phyloP scores from a whole-genome alignment of 1,140 invertebrate species.

The Brachionus sp. region DNA sequence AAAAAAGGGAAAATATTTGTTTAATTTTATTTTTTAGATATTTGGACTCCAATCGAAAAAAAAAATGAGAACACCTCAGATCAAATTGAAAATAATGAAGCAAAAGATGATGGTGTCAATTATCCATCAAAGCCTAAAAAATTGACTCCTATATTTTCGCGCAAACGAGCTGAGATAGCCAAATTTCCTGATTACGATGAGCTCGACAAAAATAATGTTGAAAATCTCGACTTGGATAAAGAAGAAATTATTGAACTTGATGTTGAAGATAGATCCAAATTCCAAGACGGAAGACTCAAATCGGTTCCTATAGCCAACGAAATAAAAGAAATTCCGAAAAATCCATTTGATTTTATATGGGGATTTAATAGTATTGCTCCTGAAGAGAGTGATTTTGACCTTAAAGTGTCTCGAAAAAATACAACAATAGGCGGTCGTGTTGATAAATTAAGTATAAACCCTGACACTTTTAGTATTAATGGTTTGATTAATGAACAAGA shows the following conservation, averaged over 20 bases:
- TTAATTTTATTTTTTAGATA: neutral
- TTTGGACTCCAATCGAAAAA: neutral
- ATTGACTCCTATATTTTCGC: conserved; percentile 18
- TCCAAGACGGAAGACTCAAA: neutral
- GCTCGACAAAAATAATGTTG: neutral
- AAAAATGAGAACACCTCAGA: neutral
- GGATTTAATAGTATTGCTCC: neutral
- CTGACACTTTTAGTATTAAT: conserved; percentile 21
- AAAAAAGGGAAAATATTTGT: neutral
- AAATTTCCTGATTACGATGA: conserved; percentile 31
- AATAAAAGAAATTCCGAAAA: conserved; percentile 12
- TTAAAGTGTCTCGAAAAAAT: neutral
- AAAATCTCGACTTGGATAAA: neutral
- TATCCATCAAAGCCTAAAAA: conserved; percentile 6
- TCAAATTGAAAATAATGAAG: neutral
- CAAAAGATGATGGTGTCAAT: neutral
- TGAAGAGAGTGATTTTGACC: neutral
- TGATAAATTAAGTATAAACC: neutral
- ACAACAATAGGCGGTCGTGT: conserved; percentile 10
- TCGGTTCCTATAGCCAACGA: neutral
- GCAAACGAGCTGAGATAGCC: neutral
- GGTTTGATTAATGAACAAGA: neutral
- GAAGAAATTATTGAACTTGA: neutral
- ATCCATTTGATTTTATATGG: conserved; percentile 28
- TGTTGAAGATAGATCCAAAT: neutral